These are phyloP conservation scores for Columba livia DNA, from an alignment of 2,113 vertebrate species.

Conservation along the genomic window DNA sequence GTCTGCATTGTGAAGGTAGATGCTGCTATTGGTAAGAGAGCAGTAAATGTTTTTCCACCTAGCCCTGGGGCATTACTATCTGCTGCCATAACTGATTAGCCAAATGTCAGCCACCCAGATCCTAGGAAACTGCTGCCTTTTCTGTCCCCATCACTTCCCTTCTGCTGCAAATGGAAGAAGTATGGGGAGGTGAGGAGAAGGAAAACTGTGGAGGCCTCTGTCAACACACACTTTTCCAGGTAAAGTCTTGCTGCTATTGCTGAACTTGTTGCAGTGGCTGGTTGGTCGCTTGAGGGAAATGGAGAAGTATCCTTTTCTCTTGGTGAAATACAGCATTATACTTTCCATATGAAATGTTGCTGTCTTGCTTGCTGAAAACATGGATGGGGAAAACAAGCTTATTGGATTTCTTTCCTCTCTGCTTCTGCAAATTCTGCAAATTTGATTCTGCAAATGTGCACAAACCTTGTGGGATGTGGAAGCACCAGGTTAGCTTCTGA, in stretches of 20 bases:
- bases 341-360: not conserved
- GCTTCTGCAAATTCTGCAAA: not conserved
- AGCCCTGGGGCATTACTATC: not conserved
- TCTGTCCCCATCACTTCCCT: not conserved
- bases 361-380: not conserved
- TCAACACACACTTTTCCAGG: not conserved
- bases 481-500: not conserved
- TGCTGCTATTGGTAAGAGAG: not conserved
- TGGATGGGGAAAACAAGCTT: not conserved
- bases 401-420: not conserved
- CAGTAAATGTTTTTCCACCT: not conserved
- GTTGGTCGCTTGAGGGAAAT: not conserved
- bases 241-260: not conserved
- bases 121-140: not conserved
- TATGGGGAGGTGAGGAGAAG: not conserved
- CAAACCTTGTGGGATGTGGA: not conserved
- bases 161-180: not conserved
- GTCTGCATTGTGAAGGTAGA: not conserved
- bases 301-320: not conserved
- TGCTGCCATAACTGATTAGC: not conserved
- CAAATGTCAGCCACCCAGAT: not conserved
- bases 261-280: not conserved
- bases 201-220: not conserved
- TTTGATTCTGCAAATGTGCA: not conserved
- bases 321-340: not conserved